Base-by-base conservation (phyloP, 2,113 vertebrate genomes). In the Hypocryptadius cinnamomeus region DNA sequence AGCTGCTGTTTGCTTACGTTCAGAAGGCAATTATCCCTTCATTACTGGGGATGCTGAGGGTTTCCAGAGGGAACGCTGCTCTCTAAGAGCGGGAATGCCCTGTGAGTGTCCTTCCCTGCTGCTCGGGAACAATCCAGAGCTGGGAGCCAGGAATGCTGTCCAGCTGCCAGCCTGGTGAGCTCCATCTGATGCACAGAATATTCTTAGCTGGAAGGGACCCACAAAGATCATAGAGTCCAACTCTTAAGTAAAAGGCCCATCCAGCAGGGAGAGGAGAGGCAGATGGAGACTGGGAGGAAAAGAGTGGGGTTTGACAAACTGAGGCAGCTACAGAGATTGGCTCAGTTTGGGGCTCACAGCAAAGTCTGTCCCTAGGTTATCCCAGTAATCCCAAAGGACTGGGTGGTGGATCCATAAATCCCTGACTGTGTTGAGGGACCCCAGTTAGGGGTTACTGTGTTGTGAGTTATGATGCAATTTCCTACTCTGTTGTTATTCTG, bases 81-180 rank as follows among this genome's bases (percentile, higher is more conserved):
- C 87, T 78, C 84, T 22, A 42, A 59, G 87, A 89, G 93, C 1
- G 35, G 91, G 90, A 93, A 89, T 56, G 89, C 72, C 86, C 90
- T 54, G 68, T 24, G 24, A 88, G 69, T 12, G 79, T 57, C 9
- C 85, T 70, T 79, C 96, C 93, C 92, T 60, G 92, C 95, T 94
- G 91, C 86, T 85, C 9, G 0, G 86, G 80, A 92, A 86, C 91
- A 90, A 69, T 74, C 90, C 24, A 10, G 19, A 14, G 65, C 73
- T 28, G 35, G 4, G 63, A 91, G 79, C 76, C 76, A n/a, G 70
- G 39, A 44, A 66, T 59, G 64, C 47, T 33, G 64, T n/a, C 79
- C 95, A 64, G 90, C 92, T 72, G 87, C 59, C 59, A 85, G 87
- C 74, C 74, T 59, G 85, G 72, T n/a, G 1, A 47, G 35, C 27